Base-by-base conservation (phyloP, 1,140 invertebrate genomes). In the Brachionus sp. region DNA sequence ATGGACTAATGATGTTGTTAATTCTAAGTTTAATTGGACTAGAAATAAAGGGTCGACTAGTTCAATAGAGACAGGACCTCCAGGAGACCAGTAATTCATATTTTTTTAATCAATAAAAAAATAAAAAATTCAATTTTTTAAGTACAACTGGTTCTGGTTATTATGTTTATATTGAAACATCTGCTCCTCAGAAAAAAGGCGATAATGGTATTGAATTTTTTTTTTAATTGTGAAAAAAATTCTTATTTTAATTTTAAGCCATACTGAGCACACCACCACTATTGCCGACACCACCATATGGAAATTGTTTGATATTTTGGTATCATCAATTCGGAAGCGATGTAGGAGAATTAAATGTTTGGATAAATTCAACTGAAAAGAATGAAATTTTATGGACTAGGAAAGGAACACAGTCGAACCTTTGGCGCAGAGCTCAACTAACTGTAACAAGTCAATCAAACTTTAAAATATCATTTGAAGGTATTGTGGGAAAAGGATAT, bases 211-310 rank as follows among this genome's bases (percentile, higher is more conserved):
- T 4, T 62, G 9, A 25, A 75, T 29, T 16, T 4, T 23, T 4
- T 16, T 70, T 37, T 16, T 5, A 10, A 42, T 16, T 70, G 16
- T 39, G 6, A 44, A 33, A 33, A 35, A 35, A 35, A 68, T 7
- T 37, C 29, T 19, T n/a, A 64, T 87, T 88, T n/a, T 92, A 93
- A 86, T 93, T 93, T 84, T 19, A 62, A 82, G 77, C 77, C 37
- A 33, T 57, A 13, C n/a, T 82, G 46, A 37, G 33, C 42, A 37
- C 44, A 33, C 62, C 80, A 33, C 46, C 66, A 5, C 19, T 82
- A n/a, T 33, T 50, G 35, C 39, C 80, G 7, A 68, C 80, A n/a
- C 57, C 57, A 42, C 37, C 57, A n/a, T 82, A 66, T 39, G 78
- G 78, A 12, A 33, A 66, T 35, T 82, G 78, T n/a, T 66, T 82